A percentile compares a stretch with the other conserved stretches of the same genome.
phyloP scores from a whole-genome alignment of 2,797 vertebrate genomes.

The Cyclura pinguis region DNA sequence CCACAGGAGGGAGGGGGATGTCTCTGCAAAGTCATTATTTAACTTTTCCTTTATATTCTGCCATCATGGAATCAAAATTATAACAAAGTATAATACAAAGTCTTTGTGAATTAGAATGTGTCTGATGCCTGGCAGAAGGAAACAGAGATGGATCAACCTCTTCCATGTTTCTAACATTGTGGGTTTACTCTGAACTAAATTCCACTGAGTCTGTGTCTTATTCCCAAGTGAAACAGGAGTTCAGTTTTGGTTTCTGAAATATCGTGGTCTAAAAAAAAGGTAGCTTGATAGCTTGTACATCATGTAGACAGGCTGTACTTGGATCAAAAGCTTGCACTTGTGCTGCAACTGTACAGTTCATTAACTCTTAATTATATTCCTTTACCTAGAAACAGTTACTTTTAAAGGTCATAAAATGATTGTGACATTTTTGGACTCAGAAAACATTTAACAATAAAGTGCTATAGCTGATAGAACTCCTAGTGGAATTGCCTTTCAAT shows the following conservation, averaged over 20 bases:
- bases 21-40: no score
- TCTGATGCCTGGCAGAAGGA: no score
- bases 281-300: neutral
- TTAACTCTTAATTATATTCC: slow-evolving; percentile 15
- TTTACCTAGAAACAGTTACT: slow-evolving; percentile 14
- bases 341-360: neutral
- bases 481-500: slow-evolving; percentile 28
- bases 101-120: no score
- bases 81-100: no score
- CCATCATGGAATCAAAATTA: no score
- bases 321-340: neutral
- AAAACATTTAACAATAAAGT: slow-evolving; percentile 35
- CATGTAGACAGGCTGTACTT: neutral
- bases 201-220: neutral
- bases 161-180: no score
- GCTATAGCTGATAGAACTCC: neutral
- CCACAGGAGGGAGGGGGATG: no score
- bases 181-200: neutral
- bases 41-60: no score
- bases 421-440: slow-evolving; percentile 12
- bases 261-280: neutral
- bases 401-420: slow-evolving; percentile 21
- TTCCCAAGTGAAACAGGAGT: neutral
- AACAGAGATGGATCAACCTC: no score
- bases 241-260: neutral